Conservation (phyloP, 2,113 vertebrate genomes). For the Bujurquina vittata region DNA sequence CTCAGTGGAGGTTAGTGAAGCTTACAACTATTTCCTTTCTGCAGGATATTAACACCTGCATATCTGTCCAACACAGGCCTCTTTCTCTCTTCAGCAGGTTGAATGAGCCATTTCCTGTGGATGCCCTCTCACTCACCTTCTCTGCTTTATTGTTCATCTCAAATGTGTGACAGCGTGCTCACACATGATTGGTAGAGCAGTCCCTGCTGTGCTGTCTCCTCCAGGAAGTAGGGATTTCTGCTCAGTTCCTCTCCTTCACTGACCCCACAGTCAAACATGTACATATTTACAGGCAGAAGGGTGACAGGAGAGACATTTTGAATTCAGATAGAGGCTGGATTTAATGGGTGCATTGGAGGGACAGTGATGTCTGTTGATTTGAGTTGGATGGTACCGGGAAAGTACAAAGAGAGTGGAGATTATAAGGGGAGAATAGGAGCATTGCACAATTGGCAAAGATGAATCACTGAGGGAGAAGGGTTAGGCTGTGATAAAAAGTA, state of each 20-base stretch:
- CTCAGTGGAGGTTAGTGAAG: conserved; percentile 53
- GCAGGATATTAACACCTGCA: conserved; percentile 65
- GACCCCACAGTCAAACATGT: conserved; percentile 80
- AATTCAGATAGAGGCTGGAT: conserved; percentile 67
- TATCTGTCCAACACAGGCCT: conserved; percentile 52
- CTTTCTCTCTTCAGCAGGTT: conserved; percentile 45
- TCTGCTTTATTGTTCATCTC: conserved; percentile 70
- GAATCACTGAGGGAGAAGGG: conserved; percentile 12
- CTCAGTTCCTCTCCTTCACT: conserved; percentile 57
- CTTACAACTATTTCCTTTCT: conserved; percentile 56
- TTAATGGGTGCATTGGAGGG: conserved; percentile 78
- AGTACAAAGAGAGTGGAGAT: conserved; percentile 46
- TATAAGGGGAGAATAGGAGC: conserved; percentile 22
- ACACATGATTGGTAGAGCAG: conserved; percentile 64
- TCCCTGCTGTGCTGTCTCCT: conserved; percentile 44
- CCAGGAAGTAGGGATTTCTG: conserved; percentile 69
- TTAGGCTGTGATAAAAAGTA: conserved; percentile 5
- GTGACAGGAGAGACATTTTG: conserved; percentile 57
- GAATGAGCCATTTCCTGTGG: conserved; percentile 72
- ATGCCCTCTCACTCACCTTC: conserved; percentile 60
- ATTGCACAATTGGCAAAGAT: conserved; percentile 25
- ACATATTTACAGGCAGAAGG: conserved; percentile 74
- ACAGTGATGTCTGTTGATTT: conserved; percentile 72
- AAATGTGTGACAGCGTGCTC: conserved; percentile 73
- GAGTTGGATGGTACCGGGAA: conserved; percentile 54